Evolutionary conservation across 2,113 vertebrate genomes (phyloP), one percentile per base, ranked within the genome.

Genomic region (Thryonomys swinderianus): DNA sequence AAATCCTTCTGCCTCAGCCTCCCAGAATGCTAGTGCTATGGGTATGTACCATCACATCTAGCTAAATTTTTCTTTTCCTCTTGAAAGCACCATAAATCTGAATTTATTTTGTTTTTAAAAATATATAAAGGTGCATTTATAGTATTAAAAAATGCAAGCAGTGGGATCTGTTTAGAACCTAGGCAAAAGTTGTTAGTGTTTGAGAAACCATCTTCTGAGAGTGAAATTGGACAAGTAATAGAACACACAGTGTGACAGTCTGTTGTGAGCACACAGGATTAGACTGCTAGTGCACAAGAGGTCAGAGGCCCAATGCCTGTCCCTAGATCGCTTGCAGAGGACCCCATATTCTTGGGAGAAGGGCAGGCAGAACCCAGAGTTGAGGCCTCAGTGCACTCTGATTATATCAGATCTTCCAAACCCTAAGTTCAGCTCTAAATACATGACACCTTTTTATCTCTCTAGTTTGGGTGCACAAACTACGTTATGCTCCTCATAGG

Each of bases 81-180:
- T 55, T 83, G 14, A 79, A 88, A 82, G 51, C 9, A 62, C 12
- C 53, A 83, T 37, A 92, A 85, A 90, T 69, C 9, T 37, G 48
- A 40, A 32, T 61, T 90, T 81, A 90, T 71, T 37, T 84, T n/a
- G n/a, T 34, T 42, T 9, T 59, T 37, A 78, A 1, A 97, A 99
- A 27, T 37, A 95, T 99, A 99, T 84, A 98, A 98, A 5, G 99
- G 99, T 55, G 98, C 99, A 48, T 98, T 98, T 37, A 73, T 78
- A 94, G 99, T 99, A 95, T 99, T 85, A 98, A 99, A 97, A 99
- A 98, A 51, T 7, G 10, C 3, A 99, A 98, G 74, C 99, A 99
- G 79, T 99, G 99, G 98, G 99, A 99, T 99, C 0, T 98, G 99
- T 95, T 98, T 99, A 98, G 99, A 99, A 99, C 96, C 98, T 99